Percentiles rank a stretch among this genome's conserved stretches.
phyloP scores from a whole-genome alignment of 1,140 invertebrate genomes.

The Pogonognathellus flavescens region DNA sequence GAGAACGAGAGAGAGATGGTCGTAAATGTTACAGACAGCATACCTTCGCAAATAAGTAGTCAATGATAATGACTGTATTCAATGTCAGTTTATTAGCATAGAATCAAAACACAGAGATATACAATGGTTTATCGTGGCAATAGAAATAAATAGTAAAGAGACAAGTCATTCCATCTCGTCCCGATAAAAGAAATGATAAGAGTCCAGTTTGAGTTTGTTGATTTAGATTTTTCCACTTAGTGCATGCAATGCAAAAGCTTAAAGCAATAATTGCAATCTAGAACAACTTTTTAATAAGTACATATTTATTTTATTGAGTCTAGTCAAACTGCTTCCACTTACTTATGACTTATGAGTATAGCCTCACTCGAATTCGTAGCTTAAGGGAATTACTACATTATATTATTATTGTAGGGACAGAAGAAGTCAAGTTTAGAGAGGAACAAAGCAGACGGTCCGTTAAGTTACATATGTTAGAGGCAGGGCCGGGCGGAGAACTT shows the following conservation, averaged over 20 bases:
- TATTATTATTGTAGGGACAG: background rate
- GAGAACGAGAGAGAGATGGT: background rate
- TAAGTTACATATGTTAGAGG: slow-evolving; percentile 39
- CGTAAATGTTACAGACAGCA: background rate
- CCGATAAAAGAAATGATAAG: slow-evolving; percentile 32
- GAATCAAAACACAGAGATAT: background rate
- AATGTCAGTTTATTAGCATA: slow-evolving; percentile 44
- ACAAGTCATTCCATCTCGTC: slow-evolving; percentile 40
- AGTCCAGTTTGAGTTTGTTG: slow-evolving; percentile 44
- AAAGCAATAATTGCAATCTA: slow-evolving; percentile 47
- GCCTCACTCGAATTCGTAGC: background rate
- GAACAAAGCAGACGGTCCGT: slow-evolving; percentile 47
- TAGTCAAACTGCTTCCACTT: slow-evolving; percentile 47
- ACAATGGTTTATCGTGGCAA: slow-evolving; percentile 20
- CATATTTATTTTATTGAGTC: slow-evolving; percentile 50
- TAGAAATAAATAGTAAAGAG: slow-evolving; percentile 45
- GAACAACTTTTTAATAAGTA: slow-evolving; percentile 50
- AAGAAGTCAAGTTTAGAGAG: slow-evolving; percentile 17
- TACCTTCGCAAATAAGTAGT: slow-evolving; percentile 1
- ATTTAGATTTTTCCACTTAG: slow-evolving; percentile 24
- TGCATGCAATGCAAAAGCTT: slow-evolving; percentile 36
- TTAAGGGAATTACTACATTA: slow-evolving; percentile 8
- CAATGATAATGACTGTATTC: slow-evolving; percentile 26
- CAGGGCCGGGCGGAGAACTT: slow-evolving; percentile 43
- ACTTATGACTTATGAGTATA: background rate